Evolutionary conservation across 2,888 invertebrate species (phyloP), one percentile per base, ranked within the genome.

Genomic region (Tenthredo scrophulariae): DNA sequence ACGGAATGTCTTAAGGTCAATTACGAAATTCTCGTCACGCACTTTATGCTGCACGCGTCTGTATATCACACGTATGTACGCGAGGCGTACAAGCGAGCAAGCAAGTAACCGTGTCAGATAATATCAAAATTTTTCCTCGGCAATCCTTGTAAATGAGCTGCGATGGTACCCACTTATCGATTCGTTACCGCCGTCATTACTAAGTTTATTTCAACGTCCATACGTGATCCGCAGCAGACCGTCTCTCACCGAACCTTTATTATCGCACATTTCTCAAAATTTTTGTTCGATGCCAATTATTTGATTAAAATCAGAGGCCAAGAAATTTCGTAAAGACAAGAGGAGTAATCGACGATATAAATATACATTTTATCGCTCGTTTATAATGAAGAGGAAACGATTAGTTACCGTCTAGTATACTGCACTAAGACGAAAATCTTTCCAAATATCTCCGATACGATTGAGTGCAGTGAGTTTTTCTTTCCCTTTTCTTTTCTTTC

Each of bases 121-220:
- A 40, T 62, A 50, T 62, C 62, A 29, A 29, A 26, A 80, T 40
- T 62, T 80, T 58, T 80, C 7, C 77, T 62, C 50, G 7, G 46
- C 65, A 80, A 80, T 80, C 40, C 40, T 62, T 80, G 62, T 80
- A 80, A 62, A 80, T 80, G 80, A 80, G 80, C 29, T n/a, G 29
- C 58, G 50, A 29, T 29, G 26, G 77, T 77, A 58, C 80, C 62
- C 67, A 84, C 84, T 84, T 84, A 75, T 75, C 79, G 67, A 84
- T 80, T 79, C 67, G 79, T 65, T 43, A 84, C 79, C 79, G 43
- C 33, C 84, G 84, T 84, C 84, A 84, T 84, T 84, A 75, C 29
- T 26, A 43, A 15, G 84, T 62, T 77, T 37, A 84, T 58, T 84
- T 70, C 84, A 50, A 74, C 54, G 84, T 84, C 43, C 15, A 70